phyloP scores from a whole-genome alignment of 2,888 invertebrate species.

The Volucella inanis region DNA sequence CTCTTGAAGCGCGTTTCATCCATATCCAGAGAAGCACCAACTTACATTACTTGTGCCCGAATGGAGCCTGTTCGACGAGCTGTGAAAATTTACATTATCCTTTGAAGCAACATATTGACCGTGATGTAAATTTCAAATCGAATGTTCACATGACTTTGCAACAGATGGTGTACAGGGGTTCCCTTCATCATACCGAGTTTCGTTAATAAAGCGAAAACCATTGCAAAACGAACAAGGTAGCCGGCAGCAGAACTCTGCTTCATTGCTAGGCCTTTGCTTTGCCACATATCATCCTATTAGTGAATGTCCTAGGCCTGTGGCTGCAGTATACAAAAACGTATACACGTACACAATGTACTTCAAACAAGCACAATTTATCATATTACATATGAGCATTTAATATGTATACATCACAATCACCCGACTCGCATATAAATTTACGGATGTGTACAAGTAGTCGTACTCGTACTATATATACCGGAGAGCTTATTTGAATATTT shows the following conservation, averaged over 20 bases:
- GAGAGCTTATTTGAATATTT: conserved; percentile 33
- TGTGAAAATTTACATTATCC: conserved; percentile 69
- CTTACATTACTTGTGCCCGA: conserved; percentile 20
- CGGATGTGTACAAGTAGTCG: no score
- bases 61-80: conserved; percentile 30
- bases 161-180: conserved; percentile 68
- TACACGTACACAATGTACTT: not conserved
- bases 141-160: conserved; percentile 74
- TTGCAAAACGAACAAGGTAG: not conserved
- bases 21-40: not conserved
- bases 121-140: conserved; percentile 75
- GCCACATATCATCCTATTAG: not conserved
- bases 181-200: conserved; percentile 15
- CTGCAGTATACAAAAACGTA: not conserved
- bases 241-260: not conserved
- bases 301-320: not conserved
- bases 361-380: conserved; percentile 49
- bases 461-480: not conserved
- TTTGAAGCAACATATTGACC: conserved; percentile 67
- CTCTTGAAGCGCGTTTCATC: conserved; percentile 21
- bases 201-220: conserved; percentile 5
- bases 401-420: conserved; percentile 36
- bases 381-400: conserved; percentile 39
- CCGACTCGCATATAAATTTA: conserved; percentile 38
- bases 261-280: not conserved